These are phyloP conservation scores for Athene cunicularia DNA, from an alignment of 2,113 vertebrate species.

Conservation along the genomic window DNA sequence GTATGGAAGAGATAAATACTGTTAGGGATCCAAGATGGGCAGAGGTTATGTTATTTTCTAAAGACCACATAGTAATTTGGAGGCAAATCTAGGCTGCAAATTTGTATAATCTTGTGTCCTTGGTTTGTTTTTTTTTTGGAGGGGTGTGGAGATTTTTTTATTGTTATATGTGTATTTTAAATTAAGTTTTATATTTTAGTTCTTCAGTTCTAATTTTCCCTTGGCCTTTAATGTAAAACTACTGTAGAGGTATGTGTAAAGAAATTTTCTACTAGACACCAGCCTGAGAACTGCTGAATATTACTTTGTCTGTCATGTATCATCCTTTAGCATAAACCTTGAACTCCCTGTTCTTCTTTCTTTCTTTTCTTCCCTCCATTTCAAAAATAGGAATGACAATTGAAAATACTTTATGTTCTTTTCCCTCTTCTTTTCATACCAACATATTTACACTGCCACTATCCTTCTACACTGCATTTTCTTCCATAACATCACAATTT, in stretches of 20 bases:
- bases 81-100: neutral
- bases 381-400: neutral
- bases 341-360: neutral
- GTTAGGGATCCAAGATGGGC: neutral
- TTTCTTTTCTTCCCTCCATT: neutral
- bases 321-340: neutral
- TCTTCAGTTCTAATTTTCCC: neutral
- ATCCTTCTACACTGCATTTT: neutral
- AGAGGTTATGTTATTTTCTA: neutral
- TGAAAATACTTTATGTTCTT: neutral
- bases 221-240: neutral
- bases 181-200: neutral
- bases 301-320: neutral
- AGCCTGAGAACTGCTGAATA: neutral
- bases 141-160: neutral
- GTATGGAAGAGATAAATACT: neutral
- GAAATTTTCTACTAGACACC: neutral
- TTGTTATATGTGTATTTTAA: neutral
- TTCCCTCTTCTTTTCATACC: neutral
- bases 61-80: neutral
- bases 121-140: rapidly evolving
- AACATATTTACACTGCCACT: neutral
- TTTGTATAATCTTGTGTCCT: neutral
- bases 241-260: neutral
- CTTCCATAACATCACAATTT: neutral